Percentiles rank a stretch among this genome's conserved stretches.
These are phyloP conservation scores for Cremastobaeus sp. DNA, from an alignment of 2,888 invertebrate species.

Conservation along the genomic window DNA sequence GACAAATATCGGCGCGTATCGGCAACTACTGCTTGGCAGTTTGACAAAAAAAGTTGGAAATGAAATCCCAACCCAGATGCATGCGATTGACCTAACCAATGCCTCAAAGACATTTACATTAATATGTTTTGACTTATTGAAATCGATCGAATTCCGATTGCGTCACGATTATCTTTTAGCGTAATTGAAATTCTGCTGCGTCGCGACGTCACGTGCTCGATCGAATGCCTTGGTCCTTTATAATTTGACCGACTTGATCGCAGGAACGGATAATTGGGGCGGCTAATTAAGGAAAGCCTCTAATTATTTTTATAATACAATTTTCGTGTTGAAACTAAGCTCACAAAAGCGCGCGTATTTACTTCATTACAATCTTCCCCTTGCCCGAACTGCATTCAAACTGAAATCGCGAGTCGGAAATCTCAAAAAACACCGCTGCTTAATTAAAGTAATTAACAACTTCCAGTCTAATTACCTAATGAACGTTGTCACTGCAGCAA, in stretches of 20 bases:
- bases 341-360: constrained; percentile 48
- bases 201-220: constrained; percentile 25
- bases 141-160: constrained; percentile 17
- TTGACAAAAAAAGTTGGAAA: constrained; percentile 31
- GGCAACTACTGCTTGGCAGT: constrained; percentile 36
- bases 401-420: constrained; percentile 37
- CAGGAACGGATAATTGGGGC: constrained; percentile 51
- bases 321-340: constrained; percentile 27
- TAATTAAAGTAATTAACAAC: constrained; percentile 58
- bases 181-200: constrained; percentile 22
- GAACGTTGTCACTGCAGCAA: constrained; percentile 55
- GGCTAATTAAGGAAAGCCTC: constrained; percentile 46
- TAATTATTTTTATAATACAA: constrained; percentile 47
- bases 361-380: constrained; percentile 43
- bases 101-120: constrained; percentile 2
- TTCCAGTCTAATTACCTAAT: constrained; percentile 60
- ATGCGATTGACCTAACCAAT: constrained; percentile 33
- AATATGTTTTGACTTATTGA: constrained; percentile 29
- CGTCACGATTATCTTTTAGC: constrained; percentile 14
- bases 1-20: constrained; percentile 37
- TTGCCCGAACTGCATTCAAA: constrained; percentile 34
- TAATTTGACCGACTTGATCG: no score
- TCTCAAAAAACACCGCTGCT: constrained; percentile 39
- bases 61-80: constrained; percentile 45
- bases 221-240: no score